Evolutionary conservation across 2,888 invertebrate genomes (phyloP).

Genomic region (Steinernema hermaphroditum): DNA sequence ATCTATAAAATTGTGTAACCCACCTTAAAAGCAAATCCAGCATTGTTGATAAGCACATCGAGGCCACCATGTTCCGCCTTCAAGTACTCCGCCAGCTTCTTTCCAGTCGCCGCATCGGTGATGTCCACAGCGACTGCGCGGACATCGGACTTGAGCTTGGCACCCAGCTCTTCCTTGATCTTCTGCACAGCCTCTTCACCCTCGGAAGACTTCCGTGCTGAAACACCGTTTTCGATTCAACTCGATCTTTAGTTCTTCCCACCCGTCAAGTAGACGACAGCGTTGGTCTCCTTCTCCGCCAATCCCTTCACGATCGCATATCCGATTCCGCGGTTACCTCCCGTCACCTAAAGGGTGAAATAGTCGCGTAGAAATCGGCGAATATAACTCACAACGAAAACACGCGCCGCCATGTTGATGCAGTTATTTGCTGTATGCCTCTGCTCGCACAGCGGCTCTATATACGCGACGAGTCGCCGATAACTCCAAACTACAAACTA

Average conservation of each 20-base stretch:
- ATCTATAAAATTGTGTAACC: too few relatives aligned
- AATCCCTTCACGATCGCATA: slow-evolving; percentile 75
- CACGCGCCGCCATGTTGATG: too few relatives aligned
- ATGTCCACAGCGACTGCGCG: slow-evolving; percentile 46
- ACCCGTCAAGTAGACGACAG: slow-evolving; percentile 32
- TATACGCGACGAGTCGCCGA: too few relatives aligned
- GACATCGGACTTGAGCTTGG: background rate
- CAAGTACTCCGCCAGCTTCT: slow-evolving; percentile 70
- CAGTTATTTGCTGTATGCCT: too few relatives aligned
- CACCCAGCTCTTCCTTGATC: background rate
- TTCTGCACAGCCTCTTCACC: background rate
- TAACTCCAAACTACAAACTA: too few relatives aligned
- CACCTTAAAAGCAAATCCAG: slow-evolving; percentile 60
- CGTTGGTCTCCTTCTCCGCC: slow-evolving; percentile 67
- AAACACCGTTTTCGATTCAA: background rate
- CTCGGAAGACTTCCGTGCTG: background rate
- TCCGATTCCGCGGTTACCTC: slow-evolving; percentile 77
- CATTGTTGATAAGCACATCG: slow-evolving; percentile 78
- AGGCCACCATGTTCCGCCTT: slow-evolving; percentile 74
- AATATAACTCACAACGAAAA: background rate
- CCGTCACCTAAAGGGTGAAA: slow-evolving; percentile 72
- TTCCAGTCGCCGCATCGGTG: slow-evolving; percentile 70
- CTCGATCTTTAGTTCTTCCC: background rate
- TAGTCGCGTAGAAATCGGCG: background rate
- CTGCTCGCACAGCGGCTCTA: too few relatives aligned